These are phyloP conservation scores for Danionella dracula DNA, from an alignment of 2,797 vertebrate species.

Conservation along the genomic window DNA sequence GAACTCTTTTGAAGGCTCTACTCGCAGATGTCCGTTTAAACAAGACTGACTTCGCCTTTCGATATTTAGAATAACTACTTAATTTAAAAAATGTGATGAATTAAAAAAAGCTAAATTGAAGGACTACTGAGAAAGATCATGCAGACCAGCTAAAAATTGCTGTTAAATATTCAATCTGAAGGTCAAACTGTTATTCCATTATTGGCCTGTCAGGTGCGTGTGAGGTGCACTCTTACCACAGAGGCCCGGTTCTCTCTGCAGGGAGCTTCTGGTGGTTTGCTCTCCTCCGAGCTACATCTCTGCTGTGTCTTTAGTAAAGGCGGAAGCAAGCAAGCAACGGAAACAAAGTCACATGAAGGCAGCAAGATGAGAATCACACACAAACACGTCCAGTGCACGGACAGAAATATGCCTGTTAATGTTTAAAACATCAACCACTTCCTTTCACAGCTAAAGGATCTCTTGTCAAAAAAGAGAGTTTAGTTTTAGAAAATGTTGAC, in stretches of 20 bases:
- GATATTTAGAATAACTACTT: too few relatives aligned
- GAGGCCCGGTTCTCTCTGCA: conserved; percentile 55
- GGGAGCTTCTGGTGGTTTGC: conserved; percentile 30
- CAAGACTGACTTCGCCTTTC: too few relatives aligned
- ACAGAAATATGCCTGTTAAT: conserved; percentile 5
- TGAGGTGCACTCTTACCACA: conserved; percentile 59
- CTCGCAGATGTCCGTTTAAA: too few relatives aligned
- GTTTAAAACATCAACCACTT: background rate
- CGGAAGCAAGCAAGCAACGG: conserved; percentile 74
- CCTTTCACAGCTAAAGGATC: background rate
- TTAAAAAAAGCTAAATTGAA: too few relatives aligned
- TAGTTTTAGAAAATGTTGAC: too few relatives aligned
- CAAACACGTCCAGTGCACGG: conserved; percentile 39
- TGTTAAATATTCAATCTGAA: too few relatives aligned
- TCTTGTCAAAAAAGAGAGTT: too few relatives aligned
- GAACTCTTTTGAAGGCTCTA: too few relatives aligned
- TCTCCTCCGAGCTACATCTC: conserved; percentile 26
- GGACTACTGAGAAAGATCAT: too few relatives aligned
- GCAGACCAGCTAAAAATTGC: too few relatives aligned
- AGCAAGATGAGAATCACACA: conserved; percentile 59
- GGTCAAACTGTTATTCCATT: too few relatives aligned
- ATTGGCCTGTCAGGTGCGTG: background rate
- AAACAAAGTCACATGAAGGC: conserved; percentile 76
- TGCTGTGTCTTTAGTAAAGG: conserved; percentile 52
- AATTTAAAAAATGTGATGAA: too few relatives aligned